phyloP scores from a whole-genome alignment of 2,888 invertebrate species.

The Euproctis similis region DNA sequence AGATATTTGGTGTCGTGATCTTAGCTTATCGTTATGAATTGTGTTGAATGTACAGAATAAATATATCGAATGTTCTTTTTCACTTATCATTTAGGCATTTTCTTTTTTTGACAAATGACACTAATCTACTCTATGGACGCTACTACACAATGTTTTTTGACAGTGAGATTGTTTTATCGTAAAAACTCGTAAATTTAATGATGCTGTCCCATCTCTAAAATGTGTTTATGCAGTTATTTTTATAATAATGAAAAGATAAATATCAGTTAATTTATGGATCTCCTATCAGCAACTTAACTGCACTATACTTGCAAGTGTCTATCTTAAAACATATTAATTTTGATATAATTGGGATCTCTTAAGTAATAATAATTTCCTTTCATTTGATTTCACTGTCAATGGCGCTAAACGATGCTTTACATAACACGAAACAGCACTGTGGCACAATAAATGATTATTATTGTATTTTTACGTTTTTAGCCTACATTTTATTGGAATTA shows the following conservation, averaged over 20 bases:
- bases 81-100: constrained; percentile 6
- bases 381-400: constrained; percentile 32
- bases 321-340: too few species aligned
- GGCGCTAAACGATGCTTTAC: constrained; percentile 32
- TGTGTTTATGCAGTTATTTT: too few species aligned
- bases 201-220: too few species aligned
- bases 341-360: too few species aligned
- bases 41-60: constrained; percentile 36
- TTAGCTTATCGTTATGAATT: constrained; percentile 59
- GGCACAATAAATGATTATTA: constrained; percentile 37
- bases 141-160: constrained; percentile 18
- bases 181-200: too few species aligned
- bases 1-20: constrained; percentile 68
- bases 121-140: constrained; percentile 29
- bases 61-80: constrained; percentile 19
- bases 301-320: too few species aligned
- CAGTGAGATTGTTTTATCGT: constrained; percentile 21
- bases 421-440: constrained; percentile 50
- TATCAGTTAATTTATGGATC: too few species aligned
- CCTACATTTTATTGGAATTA: constrained; percentile 55
- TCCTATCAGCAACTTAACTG: too few species aligned
- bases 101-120: constrained; percentile 32
- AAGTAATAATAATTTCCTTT: too few species aligned
- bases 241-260: too few species aligned
- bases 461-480: constrained; percentile 45